These are phyloP conservation scores for Helleia helle DNA, from an alignment of 2,888 invertebrate genomes.

Conservation along the genomic window DNA sequence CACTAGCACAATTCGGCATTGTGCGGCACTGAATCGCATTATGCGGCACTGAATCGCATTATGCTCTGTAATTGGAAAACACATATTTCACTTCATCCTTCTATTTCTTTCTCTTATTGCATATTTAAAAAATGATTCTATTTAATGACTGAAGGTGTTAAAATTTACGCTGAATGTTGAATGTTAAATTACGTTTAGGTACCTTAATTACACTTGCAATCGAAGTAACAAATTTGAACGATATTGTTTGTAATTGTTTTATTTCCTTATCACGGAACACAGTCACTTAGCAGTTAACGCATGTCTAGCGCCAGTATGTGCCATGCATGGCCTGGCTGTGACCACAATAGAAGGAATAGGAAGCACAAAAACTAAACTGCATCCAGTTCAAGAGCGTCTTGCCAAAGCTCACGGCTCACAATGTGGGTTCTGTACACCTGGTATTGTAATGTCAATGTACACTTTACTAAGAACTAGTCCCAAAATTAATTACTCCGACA, in stretches of 20 bases:
- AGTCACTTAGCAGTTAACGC: slow-evolving; percentile 87
- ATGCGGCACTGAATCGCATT: too few species aligned
- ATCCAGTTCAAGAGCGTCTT: slow-evolving; percentile 87
- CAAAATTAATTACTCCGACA: slow-evolving; percentile 68
- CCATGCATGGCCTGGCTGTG: slow-evolving; percentile 86
- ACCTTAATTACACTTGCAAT: too few species aligned
- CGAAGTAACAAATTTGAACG: too few species aligned
- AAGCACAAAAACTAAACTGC: slow-evolving; percentile 79
- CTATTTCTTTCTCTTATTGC: background rate
- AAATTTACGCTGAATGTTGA: too few species aligned
- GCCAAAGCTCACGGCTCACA: slow-evolving; percentile 90
- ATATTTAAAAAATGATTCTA: too few species aligned
- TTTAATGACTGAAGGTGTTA: too few species aligned
- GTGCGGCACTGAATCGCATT: too few species aligned
- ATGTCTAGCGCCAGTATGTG: slow-evolving; percentile 86
- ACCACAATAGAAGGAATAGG: slow-evolving; percentile 93
- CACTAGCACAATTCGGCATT: too few species aligned
- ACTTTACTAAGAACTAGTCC: slow-evolving; percentile 77
- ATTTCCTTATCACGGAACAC: slow-evolving; percentile 15
- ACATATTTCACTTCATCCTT: too few species aligned
- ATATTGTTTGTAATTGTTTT: too few species aligned
- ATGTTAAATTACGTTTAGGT: too few species aligned
- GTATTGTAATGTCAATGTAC: slow-evolving; percentile 95
- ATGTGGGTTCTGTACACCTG: slow-evolving; percentile 92
- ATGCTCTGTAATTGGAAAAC: too few species aligned